These are phyloP conservation scores for Hemithea aestivaria DNA, from an alignment of 2,888 invertebrate genomes.

Conservation along the genomic window DNA sequence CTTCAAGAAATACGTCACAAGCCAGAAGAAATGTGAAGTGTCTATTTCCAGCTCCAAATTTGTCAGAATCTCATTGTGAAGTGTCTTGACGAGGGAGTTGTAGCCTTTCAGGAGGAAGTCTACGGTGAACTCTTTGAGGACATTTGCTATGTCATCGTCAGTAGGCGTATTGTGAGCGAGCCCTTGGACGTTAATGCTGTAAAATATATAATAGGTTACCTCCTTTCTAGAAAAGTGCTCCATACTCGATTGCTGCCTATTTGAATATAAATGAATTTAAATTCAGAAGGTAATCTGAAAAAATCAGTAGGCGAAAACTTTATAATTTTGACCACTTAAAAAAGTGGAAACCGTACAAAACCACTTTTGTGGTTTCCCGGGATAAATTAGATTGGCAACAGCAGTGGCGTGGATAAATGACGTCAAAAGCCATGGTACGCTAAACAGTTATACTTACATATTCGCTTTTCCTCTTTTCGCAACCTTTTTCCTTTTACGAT, in stretches of 20 bases:
- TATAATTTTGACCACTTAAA: too few species aligned
- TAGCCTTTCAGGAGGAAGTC: conserved; percentile 88
- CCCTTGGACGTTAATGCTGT: conserved; percentile 85
- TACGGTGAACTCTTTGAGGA: conserved; percentile 88
- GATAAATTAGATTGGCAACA: too few species aligned
- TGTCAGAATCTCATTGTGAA: conserved; percentile 82
- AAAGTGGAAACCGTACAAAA: too few species aligned
- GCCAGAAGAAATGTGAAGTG: conserved; percentile 90
- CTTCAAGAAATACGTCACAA: conserved; percentile 88
- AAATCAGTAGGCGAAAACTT: too few species aligned
- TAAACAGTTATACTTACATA: conserved; percentile 64
- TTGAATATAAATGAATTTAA: too few species aligned
- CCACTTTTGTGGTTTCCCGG: too few species aligned
- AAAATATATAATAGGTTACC: conserved; percentile 42
- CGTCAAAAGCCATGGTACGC: too few species aligned
- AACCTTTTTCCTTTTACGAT: conserved; percentile 84
- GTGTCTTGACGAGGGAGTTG: conserved; percentile 81
- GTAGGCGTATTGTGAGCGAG: conserved; percentile 83
- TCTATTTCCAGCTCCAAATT: conserved; percentile 80
- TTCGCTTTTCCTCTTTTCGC: conserved; percentile 84
- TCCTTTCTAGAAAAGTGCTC: too few species aligned
- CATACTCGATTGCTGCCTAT: too few species aligned
- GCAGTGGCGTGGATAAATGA: too few species aligned
- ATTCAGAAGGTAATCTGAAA: too few species aligned
- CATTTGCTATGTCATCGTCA: conserved; percentile 86